Conservation (phyloP, 64 coral and sea anemone species). For the Montipora capricornis region DNA sequence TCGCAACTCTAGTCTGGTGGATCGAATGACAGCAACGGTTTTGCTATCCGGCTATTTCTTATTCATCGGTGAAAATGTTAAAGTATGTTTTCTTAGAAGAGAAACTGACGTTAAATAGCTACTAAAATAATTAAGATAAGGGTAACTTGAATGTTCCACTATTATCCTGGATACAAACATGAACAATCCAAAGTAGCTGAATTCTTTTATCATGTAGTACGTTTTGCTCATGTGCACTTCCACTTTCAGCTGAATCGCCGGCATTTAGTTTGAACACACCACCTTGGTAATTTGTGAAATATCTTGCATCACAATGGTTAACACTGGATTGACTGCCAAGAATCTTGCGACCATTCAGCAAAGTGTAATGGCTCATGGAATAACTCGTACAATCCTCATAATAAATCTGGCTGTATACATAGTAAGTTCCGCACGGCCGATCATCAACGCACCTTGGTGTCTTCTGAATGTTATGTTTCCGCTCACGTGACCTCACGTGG, state of each 20-base stretch:
- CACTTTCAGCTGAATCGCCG: conserved; percentile 83
- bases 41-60: too few species aligned
- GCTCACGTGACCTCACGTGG: conserved; percentile 38
- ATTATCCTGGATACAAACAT: conserved; percentile 60
- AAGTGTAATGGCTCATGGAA: conserved; percentile 81
- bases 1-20: too few species aligned
- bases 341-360: conserved; percentile 58
- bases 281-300: conserved; percentile 86
- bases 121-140: too few species aligned
- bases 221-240: conserved; percentile 61
- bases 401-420: conserved; percentile 95
- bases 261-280: conserved; percentile 81
- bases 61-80: too few species aligned
- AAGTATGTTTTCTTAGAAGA: too few species aligned
- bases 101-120: too few species aligned
- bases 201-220: conserved; percentile 40
- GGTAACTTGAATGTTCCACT: background rate
- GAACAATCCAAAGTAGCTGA: conserved; percentile 64
- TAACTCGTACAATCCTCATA: conserved; percentile 80
- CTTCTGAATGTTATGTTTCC: conserved; percentile 55
- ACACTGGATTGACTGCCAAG: conserved; percentile 85
- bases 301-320: conserved; percentile 34
- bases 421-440: conserved; percentile 83
- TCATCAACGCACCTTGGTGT: conserved; percentile 55
- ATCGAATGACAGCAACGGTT: too few species aligned